These are phyloP conservation scores for Mohoua ochrocephala DNA, from an alignment of 2,113 vertebrate genomes.

Conservation along the genomic window DNA sequence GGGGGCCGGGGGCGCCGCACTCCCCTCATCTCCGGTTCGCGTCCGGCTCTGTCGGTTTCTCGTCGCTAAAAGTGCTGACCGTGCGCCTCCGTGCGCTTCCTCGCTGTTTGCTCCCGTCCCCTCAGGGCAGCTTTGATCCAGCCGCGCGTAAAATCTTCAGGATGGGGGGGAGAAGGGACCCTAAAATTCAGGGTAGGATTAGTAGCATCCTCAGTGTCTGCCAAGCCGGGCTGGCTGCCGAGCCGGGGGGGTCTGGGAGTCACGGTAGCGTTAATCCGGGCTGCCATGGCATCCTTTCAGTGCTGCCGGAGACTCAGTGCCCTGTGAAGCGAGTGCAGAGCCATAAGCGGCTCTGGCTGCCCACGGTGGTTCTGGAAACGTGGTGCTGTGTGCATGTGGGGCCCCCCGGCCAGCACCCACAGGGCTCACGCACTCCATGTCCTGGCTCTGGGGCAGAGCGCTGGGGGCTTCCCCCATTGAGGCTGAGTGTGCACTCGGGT, in stretches of 20 bases:
- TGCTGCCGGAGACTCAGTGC: not conserved
- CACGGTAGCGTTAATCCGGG: not conserved
- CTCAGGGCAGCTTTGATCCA: not conserved
- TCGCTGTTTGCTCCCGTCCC: not conserved
- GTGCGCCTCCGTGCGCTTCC: not conserved
- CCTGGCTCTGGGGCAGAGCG: not conserved
- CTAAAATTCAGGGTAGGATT: not conserved
- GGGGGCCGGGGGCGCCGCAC: not conserved
- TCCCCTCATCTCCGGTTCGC: not conserved
- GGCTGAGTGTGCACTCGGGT: not conserved
- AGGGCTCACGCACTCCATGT: rapidly evolving
- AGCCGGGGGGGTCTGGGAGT: not conserved
- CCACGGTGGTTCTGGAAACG: rapidly evolving
- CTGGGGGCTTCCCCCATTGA: not conserved
- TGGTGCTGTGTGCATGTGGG: not conserved
- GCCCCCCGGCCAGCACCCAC: rapidly evolving
- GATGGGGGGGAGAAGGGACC: not conserved
- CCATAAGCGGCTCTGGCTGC: not conserved
- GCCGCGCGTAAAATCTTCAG: not conserved
- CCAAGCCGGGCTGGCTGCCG: not conserved
- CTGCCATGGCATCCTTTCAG: not conserved
- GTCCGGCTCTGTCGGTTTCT: not conserved
- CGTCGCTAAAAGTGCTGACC: not conserved
- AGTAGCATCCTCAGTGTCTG: not conserved
- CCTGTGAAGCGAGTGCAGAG: rapidly evolving